phyloP scores from a whole-genome alignment of 2,797 vertebrate species.

The Denticeps clupeoides region DNA sequence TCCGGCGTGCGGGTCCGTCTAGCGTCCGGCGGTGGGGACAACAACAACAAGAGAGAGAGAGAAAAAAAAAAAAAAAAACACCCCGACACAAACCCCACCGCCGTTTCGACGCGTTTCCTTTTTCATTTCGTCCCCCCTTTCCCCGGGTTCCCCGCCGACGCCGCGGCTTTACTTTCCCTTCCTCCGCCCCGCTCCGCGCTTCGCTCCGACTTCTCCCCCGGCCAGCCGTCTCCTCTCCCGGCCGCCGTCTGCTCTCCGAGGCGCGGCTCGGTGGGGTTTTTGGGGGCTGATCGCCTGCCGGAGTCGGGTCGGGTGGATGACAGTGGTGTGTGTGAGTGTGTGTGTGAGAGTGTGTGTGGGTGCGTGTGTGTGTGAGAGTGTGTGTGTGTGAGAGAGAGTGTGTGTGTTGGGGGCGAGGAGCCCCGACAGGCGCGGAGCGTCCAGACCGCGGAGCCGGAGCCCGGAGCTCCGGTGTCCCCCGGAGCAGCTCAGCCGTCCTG shows the following conservation, averaged over 20 bases:
- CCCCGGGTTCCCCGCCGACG: constrained; percentile 49
- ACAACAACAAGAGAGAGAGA: too few relatives aligned
- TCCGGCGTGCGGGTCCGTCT: constrained; percentile 64
- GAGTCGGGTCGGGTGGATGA: constrained; percentile 69
- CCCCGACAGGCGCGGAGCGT: constrained; percentile 58
- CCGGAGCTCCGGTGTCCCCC: constrained; percentile 20
- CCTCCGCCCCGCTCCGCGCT: constrained; percentile 56
- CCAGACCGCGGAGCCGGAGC: constrained; percentile 46
- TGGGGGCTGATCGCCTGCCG: constrained; percentile 57
- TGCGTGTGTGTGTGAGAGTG: constrained; percentile 29
- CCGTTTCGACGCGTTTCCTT: constrained; percentile 38
- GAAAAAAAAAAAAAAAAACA: too few relatives aligned
- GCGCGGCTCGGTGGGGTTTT: constrained; percentile 54
- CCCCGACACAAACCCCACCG: too few relatives aligned
- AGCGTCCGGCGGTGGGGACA: constrained; percentile 55
- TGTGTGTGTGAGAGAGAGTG: constrained; percentile 38
- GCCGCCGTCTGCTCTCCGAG: constrained; percentile 49
- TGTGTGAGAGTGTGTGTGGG: constrained; percentile 15
- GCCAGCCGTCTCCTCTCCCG: constrained; percentile 54
- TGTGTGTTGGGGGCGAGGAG: constrained; percentile 45
- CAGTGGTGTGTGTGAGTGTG: constrained; percentile 44
- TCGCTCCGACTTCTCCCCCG: constrained; percentile 52
- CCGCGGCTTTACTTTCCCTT: constrained; percentile 47
- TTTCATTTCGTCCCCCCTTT: constrained; percentile 37
- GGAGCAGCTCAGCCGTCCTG: too few relatives aligned